These are phyloP conservation scores for Ochotona curzoniae DNA, from an alignment of 2,113 vertebrate species.

Conservation along the genomic window DNA sequence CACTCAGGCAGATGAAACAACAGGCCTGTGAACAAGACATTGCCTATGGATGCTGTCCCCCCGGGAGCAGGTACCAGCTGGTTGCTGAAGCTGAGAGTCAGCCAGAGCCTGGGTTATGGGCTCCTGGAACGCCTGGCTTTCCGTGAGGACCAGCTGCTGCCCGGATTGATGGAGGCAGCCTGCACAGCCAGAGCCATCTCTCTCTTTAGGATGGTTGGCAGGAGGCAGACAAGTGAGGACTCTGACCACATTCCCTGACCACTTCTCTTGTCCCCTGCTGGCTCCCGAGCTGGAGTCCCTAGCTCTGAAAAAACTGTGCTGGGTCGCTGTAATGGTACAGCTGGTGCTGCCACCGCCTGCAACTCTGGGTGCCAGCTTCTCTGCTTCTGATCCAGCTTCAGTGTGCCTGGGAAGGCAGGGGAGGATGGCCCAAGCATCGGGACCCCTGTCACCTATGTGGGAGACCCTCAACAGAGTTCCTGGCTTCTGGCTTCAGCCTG, in stretches of 20 bases:
- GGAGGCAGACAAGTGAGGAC: background rate
- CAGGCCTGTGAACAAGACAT: conserved; percentile 23
- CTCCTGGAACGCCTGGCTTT: conserved; percentile 67
- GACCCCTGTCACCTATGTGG: no score
- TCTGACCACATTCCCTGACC: no score
- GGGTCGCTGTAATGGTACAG: no score
- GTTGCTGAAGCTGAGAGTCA: conserved; percentile 29
- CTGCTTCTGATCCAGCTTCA: no score
- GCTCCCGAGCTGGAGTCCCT: background rate
- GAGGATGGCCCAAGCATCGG: no score
- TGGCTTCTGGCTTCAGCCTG: no score
- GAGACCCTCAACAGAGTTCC: no score
- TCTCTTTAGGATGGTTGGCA: conserved; percentile 69
- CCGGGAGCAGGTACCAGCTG: conserved; percentile 63
- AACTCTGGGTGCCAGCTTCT: no score
- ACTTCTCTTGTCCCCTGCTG: background rate
- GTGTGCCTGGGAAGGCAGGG: no score
- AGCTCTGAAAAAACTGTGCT: background rate
- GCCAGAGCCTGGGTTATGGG: conserved; percentile 6
- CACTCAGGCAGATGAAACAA: conserved; percentile 25
- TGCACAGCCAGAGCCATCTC: conserved; percentile 61
- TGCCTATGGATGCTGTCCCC: conserved; percentile 49
- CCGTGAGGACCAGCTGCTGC: conserved; percentile 71
- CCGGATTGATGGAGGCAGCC: conserved; percentile 68
- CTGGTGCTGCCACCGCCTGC: no score